These are phyloP conservation scores for Hydropotes inermis DNA, from an alignment of 2,113 vertebrate genomes.

Conservation along the genomic window DNA sequence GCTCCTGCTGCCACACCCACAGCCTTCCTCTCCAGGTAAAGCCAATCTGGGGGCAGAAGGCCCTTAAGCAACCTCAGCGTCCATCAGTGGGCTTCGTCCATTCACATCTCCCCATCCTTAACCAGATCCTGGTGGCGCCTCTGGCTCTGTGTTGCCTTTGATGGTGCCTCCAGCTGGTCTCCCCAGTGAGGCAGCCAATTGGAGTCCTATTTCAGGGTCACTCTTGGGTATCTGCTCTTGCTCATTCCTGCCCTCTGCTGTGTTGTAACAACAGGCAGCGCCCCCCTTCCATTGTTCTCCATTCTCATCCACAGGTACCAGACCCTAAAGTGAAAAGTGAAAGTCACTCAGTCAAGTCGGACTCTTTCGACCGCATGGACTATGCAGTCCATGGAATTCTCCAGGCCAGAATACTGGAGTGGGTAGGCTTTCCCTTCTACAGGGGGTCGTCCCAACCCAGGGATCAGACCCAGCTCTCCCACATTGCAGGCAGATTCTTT, in stretches of 20 bases:
- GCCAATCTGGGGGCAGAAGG: background rate
- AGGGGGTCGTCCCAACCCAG: background rate
- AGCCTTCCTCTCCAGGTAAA: background rate
- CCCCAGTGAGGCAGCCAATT: background rate
- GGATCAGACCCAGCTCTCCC: accelerated
- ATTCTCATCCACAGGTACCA: accelerated
- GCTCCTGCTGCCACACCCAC: background rate
- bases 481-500: background rate
- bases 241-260: background rate
- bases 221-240: background rate
- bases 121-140: background rate
- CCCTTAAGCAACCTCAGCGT: background rate
- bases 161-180: background rate
- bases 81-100: accelerated
- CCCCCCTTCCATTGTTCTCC: accelerated
- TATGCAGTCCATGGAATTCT: background rate
- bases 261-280: accelerated
- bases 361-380: background rate
- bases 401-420: background rate
- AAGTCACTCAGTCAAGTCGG: background rate
- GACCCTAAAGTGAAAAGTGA: background rate
- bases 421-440: background rate
- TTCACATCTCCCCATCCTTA: background rate
- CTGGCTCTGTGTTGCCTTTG: background rate
- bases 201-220: background rate